phyloP scores from a whole-genome alignment of 2,113 vertebrate genomes.

The Peromyscus maniculatus region DNA sequence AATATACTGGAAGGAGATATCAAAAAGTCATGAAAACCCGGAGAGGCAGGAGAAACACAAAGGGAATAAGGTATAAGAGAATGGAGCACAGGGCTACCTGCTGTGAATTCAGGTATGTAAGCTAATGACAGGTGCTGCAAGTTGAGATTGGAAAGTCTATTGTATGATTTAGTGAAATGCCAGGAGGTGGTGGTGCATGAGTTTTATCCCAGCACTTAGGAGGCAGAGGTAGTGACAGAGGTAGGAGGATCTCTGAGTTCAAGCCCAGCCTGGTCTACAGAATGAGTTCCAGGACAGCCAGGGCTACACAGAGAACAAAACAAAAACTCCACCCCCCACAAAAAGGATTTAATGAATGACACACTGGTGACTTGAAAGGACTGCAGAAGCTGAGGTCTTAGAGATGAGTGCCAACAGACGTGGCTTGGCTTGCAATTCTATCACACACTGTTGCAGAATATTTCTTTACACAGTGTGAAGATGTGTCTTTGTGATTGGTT shows the following conservation, averaged over 20 bases:
- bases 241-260: neutral
- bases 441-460: neutral
- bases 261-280: neutral
- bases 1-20: neutral
- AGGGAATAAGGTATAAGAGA: too few relatives aligned
- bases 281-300: neutral
- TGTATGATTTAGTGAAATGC: neutral
- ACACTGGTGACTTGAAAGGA: neutral
- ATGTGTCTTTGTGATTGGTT: too few relatives aligned
- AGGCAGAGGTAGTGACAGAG: neutral
- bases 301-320: neutral
- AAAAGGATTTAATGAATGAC: neutral
- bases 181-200: neutral
- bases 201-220: neutral
- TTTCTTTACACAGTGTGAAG: too few relatives aligned
- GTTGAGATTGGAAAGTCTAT: neutral
- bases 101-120: neutral
- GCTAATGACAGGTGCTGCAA: neutral
- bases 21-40: neutral
- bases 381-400: neutral
- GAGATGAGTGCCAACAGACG: neutral
- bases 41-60: neutral
- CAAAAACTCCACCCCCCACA: too few relatives aligned
- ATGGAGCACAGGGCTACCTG: neutral
- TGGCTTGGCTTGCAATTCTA: neutral